A percentile compares a stretch with the other conserved stretches of the same genome.
These are phyloP conservation scores for Tetanocera ferruginea DNA, from an alignment of 2,888 invertebrate species.

Conservation along the genomic window DNA sequence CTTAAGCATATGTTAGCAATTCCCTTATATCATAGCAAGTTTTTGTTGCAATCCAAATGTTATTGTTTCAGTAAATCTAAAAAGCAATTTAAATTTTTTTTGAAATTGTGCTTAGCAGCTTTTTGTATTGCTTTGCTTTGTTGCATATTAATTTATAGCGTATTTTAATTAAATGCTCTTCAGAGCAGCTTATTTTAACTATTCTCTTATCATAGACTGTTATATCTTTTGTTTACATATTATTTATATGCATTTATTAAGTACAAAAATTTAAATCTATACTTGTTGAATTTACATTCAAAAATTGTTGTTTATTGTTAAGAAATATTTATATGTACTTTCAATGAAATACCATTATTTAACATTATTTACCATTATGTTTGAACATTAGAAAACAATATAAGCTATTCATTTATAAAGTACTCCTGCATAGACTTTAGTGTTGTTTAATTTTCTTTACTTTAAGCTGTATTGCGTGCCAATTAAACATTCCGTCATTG, in stretches of 20 bases:
- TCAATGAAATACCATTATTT: background rate
- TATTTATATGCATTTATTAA: conserved; percentile 10
- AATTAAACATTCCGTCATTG: conserved; percentile 40
- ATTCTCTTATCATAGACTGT: conserved; percentile 7
- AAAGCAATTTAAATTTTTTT: too few species aligned
- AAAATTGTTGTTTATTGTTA: conserved; percentile 32
- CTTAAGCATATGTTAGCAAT: too few species aligned
- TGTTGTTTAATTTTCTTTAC: background rate
- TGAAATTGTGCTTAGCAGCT: too few species aligned
- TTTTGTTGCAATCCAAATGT: too few species aligned
- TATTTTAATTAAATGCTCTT: background rate
- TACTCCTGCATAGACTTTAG: background rate
- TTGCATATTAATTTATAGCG: background rate
- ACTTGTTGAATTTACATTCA: conserved; percentile 26
- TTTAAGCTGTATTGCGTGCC: conserved; percentile 28
- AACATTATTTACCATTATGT: background rate
- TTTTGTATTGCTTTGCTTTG: background rate
- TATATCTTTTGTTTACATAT: background rate
- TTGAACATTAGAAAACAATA: conserved; percentile 9
- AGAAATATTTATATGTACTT: background rate
- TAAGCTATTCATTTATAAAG: background rate
- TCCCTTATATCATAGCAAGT: too few species aligned
- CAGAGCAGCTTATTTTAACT: conserved; percentile 1
- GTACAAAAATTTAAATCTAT: conserved; percentile 18
- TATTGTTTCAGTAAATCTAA: too few species aligned